Evolutionary conservation across 64 coral and sea anemone species (phyloP).

Genomic region (Montipora sp.): DNA sequence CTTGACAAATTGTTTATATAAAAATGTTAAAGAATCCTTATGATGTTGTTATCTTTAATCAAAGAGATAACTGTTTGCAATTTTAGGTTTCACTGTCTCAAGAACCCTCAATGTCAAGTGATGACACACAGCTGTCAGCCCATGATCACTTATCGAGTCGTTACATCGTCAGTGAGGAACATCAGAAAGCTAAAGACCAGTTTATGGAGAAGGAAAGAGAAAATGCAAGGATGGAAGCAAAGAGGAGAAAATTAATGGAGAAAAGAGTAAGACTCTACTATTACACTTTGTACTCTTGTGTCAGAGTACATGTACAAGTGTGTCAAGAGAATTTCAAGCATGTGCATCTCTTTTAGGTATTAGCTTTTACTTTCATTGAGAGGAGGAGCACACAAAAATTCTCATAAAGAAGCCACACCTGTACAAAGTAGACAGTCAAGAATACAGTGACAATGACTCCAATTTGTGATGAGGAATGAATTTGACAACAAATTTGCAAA

Average conservation of each 20-base stretch:
- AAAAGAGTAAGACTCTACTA: conserved; percentile 26
- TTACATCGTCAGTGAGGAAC: conserved; percentile 51
- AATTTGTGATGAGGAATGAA: too few species aligned
- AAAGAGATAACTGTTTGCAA: not conserved
- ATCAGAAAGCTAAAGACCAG: conserved; percentile 54
- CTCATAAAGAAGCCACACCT: too few species aligned
- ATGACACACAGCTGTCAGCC: not conserved
- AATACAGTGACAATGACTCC: too few species aligned
- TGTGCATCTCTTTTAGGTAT: too few species aligned
- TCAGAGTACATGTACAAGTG: too few species aligned
- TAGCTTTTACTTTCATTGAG: too few species aligned
- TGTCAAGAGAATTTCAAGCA: too few species aligned
- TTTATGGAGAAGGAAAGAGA: conserved; percentile 73
- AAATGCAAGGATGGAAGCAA: conserved; percentile 60
- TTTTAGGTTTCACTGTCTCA: not conserved
- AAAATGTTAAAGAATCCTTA: too few species aligned
- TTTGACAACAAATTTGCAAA: too few species aligned
- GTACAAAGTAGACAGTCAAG: too few species aligned
- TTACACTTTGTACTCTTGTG: not conserved
- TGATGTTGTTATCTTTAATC: not conserved
- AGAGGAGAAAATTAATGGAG: conserved; percentile 70
- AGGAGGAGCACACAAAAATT: too few species aligned
- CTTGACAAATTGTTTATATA: too few species aligned
- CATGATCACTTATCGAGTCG: conserved; percentile 45
- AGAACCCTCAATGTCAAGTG: not conserved